phyloP scores from a whole-genome alignment of 37 sponge, comb jelly and placozoan species.

The Mnemiopsis leidyi region DNA sequence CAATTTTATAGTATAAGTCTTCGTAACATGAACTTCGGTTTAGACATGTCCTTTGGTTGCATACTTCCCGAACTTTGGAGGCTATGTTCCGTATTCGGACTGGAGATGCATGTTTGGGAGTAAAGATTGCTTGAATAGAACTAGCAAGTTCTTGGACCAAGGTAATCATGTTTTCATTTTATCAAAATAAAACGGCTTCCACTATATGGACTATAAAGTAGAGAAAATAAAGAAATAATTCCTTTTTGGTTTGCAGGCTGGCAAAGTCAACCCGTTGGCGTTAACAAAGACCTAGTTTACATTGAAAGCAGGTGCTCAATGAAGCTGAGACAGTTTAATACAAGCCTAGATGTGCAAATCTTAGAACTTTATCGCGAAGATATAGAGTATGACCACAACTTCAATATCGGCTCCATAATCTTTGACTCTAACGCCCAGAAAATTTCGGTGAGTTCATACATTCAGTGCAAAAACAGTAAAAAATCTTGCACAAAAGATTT shows the following conservation, averaged over 20 bases:
- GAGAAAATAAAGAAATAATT: too few relatives aligned
- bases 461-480: background rate
- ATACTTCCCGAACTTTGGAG: slow-evolving; percentile 34
- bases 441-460: background rate
- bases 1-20: too few relatives aligned
- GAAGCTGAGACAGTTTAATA: background rate
- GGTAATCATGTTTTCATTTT: background rate
- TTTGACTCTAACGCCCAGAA: background rate
- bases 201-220: too few relatives aligned
- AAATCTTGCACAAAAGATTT: background rate
- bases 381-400: background rate
- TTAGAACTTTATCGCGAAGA: too few relatives aligned
- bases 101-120: background rate
- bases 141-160: background rate
- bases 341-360: background rate
- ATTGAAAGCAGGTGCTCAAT: background rate
- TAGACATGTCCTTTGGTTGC: background rate
- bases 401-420: background rate
- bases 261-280: too few relatives aligned
- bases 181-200: background rate
- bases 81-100: background rate
- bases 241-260: too few relatives aligned
- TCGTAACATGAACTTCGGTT: background rate
- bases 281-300: background rate
- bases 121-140: background rate